phyloP scores from a whole-genome alignment of 92 coral and sea anemone species.

The Chrysogorgia sp. region DNA sequence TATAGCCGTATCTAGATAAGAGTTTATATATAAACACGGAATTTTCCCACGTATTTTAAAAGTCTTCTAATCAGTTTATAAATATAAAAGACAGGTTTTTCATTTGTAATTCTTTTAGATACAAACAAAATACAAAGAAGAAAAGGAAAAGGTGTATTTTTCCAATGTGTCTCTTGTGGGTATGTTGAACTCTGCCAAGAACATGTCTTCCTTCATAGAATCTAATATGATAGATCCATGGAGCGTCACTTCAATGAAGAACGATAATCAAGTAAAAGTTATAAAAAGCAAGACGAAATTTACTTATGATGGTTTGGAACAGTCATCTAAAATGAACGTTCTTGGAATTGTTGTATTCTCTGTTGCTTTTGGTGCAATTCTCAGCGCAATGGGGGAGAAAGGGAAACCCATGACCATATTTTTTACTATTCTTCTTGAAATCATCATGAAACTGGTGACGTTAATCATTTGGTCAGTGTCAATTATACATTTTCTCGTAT shows the following conservation, averaged over 20 bases:
- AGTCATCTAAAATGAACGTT: slow-evolving; percentile 61
- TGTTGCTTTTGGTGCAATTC: slow-evolving; percentile 76
- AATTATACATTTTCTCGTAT: too few species aligned
- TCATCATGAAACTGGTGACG: slow-evolving; percentile 78
- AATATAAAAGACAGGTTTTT: not conserved
- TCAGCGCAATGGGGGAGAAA: slow-evolving; percentile 74
- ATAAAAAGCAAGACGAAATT: slow-evolving; percentile 43
- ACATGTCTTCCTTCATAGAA: slow-evolving; percentile 3
- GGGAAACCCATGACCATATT: slow-evolving; percentile 71
- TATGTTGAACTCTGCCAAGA: not conserved
- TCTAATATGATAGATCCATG: slow-evolving; percentile 34
- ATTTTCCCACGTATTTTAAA: not conserved
- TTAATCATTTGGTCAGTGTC: slow-evolving; percentile 81
- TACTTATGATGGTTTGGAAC: slow-evolving; percentile 62
- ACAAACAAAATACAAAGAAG: not conserved
- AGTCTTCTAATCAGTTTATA: too few species aligned
- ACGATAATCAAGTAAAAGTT: not conserved
- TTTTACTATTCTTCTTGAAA: slow-evolving; percentile 73
- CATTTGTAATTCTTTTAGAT: slow-evolving; percentile 1
- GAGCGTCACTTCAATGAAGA: too few species aligned
- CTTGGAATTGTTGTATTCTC: slow-evolving; percentile 80
- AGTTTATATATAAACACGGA: too few species aligned
- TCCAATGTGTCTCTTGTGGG: not conserved
- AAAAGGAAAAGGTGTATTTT: not conserved
- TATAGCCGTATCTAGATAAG: too few species aligned